Percentiles rank a stretch among this genome's conserved stretches.
These are phyloP conservation scores for Drosophila obscura DNA, from an alignment of 1,140 invertebrate genomes.

Conservation along the genomic window DNA sequence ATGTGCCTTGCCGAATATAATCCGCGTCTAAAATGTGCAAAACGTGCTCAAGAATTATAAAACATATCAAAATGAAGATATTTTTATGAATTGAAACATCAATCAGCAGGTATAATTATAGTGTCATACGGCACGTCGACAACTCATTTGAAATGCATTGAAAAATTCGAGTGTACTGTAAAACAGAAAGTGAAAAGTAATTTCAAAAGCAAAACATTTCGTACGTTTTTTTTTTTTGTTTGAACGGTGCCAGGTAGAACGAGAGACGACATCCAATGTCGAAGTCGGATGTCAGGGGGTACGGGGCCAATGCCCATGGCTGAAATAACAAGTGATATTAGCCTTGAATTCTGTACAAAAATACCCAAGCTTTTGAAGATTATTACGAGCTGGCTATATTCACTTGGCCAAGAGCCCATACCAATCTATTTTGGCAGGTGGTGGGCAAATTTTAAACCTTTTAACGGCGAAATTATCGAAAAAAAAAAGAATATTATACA, in stretches of 20 bases:
- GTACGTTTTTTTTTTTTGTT: slow-evolving; percentile 1
- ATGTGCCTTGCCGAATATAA: too few relatives aligned
- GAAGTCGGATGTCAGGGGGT: slow-evolving; percentile 5
- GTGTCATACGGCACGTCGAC: too few relatives aligned
- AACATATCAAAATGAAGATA: too few relatives aligned
- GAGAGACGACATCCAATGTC: not conserved
- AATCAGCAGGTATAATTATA: too few relatives aligned
- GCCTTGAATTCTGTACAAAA: slow-evolving; percentile 56
- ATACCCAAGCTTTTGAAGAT: slow-evolving; percentile 19
- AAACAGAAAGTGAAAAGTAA: slow-evolving; percentile 59
- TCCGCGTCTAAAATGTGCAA: too few relatives aligned
- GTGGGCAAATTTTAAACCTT: too few relatives aligned
- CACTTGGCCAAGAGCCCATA: not conserved
- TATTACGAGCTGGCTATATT: slow-evolving; percentile 39
- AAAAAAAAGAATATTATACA: too few relatives aligned
- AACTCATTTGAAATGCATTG: slow-evolving; percentile 23
- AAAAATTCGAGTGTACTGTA: slow-evolving; percentile 7
- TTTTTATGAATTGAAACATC: too few relatives aligned
- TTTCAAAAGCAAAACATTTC: slow-evolving; percentile 49
- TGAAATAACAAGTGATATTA: slow-evolving; percentile 73
- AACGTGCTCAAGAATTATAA: too few relatives aligned
- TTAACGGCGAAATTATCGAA: too few relatives aligned
- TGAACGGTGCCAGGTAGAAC: not conserved
- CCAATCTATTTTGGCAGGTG: too few relatives aligned
- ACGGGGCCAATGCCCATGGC: slow-evolving; percentile 71